Percentiles rank a stretch among this genome's conserved stretches.
These are phyloP conservation scores for Hemichromis elongatus DNA, from an alignment of 2,113 vertebrate species.

Conservation along the genomic window DNA sequence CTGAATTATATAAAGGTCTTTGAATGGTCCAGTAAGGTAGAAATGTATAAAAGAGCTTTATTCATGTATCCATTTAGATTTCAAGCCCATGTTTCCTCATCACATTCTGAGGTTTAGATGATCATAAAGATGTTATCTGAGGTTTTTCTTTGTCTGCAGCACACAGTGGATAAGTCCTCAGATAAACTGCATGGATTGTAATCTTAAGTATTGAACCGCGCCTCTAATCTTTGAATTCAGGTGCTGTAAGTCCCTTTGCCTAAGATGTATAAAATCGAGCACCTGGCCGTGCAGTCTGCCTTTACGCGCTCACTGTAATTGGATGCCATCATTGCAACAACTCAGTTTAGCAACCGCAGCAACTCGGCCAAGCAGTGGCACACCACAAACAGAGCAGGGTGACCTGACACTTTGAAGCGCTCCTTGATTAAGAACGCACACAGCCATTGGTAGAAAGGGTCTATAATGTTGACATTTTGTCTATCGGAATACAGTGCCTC, in stretches of 20 bases:
- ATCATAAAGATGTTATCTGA: not conserved
- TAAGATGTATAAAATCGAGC: not conserved
- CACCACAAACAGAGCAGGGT: not conserved
- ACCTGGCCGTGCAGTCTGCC: not conserved
- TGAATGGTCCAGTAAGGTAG: not conserved
- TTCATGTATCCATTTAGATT: not conserved
- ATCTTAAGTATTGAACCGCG: not conserved
- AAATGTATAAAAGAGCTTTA: not conserved
- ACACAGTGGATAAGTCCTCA: not conserved
- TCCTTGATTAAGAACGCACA: not conserved
- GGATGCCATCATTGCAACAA: not conserved
- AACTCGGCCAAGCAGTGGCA: not conserved
- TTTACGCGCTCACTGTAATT: not conserved
- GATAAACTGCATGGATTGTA: not conserved
- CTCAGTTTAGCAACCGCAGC: not conserved
- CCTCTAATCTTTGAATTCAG: not conserved
- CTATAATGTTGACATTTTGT: not conserved
- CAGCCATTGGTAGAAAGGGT: not conserved
- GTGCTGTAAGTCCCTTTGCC: not conserved
- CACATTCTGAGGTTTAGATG: not conserved
- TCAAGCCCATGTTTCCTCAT: not conserved
- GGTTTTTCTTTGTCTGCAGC: not conserved
- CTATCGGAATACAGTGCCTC: not conserved
- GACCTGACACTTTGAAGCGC: not conserved
- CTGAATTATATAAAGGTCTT: not conserved